Evolutionary conservation across 30 jellyfish, hydroid and myxozoan species (phyloP), one percentile per base, ranked within the genome.

Genomic region (Calvadosia cruxmelitensis): DNA sequence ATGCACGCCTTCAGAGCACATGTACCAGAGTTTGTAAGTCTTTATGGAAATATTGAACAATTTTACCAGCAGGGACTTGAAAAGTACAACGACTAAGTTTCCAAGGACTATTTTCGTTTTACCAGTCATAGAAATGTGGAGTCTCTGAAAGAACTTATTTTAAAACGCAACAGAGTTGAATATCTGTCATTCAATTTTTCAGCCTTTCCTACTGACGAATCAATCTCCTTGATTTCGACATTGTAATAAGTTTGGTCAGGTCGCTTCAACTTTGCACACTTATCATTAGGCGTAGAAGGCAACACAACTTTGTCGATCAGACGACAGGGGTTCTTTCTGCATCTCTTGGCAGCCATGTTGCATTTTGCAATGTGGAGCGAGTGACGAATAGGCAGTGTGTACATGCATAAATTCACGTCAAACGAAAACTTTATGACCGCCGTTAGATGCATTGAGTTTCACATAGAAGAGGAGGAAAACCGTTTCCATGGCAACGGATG

Each of bases 1-100:
- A 70, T 70, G 72, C 80, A 70, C 53, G 80, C 80, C 24, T 30
- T 70, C 1, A 27, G 49, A 13, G 27, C 62, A 52, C 80, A 70
- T 70, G 72, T 70, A 27, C 80, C 80, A n/a, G 49, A 50, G 3
- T 70, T 70, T 49, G 27, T 70, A 49, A 0, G 23, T n/a, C 67
- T 70, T 2, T 26, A 70, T 49, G 80, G 62, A 29, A 20, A 71
- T 36, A 34, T 71, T 50, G 68, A 26, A 61, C 32, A 50, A 31
- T 50, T 71, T 72, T 51, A 71, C 72, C 81, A 71, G 30, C 72
- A 71, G 34, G 72, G 81, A 2, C 57, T 49, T n/a, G 79, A 69
- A 48, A 69, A 69, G 49, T 69, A 69, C 24, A 69, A 69, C 27
- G 71, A 69, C 69, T 12, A 34, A 27, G 70, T 3, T 27, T 42